Evolutionary conservation across 2,888 invertebrate genomes (phyloP), one percentile per base, ranked within the genome.

Genomic region (Reticulitermes lucifugus): DNA sequence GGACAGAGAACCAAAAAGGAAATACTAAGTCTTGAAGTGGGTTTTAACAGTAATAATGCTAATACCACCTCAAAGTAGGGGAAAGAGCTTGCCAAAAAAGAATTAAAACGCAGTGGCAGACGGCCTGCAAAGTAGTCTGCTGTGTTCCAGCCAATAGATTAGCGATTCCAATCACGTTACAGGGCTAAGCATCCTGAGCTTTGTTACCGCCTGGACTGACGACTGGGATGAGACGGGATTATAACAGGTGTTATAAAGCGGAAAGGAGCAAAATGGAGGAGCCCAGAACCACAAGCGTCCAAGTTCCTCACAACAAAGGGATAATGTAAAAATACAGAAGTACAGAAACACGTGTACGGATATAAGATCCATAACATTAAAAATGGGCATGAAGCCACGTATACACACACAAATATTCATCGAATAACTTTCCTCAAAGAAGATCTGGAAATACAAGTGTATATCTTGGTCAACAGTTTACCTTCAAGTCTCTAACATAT

Each of bases 151-250:
- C 70, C 70, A 70, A 70, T 70, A 25, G 79, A 79, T 79, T 55
- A 79, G 79, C 18, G n/a, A 79, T 55, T 46, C 79, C 55, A 79
- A 79, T 79, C 79, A 46, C 55, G 79, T 55, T 79, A 14, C 18
- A 14, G n/a, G 55, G 55, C 25, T 70, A 70, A 70, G 70, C 25
- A 70, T 70, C 70, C 14, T 1, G 10, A 70, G 70, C n/a, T 70
- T 70, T 70, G n/a, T 9, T 70, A 70, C n/a, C 10, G 70, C 29
- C 12, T 29, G 6, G n/a, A 14, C 70, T 12, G 25, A 70, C 18
- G 55, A 55, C 18, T 14, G 14, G 55, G 55, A 18, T 55, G 2
- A 55, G 18, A 18, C 10, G 25, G 70, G 70, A 70, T 6, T 55
- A 79, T 55, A 79, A 55, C 79, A 79, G 79, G 79, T 79, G 79